Evolutionary conservation across 2,113 vertebrate genomes (phyloP).

Genomic region (Suncus etruscus): DNA sequence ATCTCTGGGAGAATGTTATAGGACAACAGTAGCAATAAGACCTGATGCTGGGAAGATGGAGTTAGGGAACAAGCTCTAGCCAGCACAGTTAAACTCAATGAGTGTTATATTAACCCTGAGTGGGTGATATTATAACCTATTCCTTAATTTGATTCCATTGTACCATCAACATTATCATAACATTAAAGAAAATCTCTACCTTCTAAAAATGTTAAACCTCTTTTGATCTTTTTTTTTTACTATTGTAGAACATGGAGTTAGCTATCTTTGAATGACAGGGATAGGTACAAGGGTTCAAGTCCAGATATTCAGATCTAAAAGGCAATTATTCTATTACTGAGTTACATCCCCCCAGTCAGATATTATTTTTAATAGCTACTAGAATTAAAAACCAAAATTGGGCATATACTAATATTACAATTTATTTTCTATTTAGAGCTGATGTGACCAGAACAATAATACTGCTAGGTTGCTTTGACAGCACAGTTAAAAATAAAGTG

Average conservation of each 20-base stretch:
- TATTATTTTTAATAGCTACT: constrained; percentile 15
- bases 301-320: too few relatives aligned
- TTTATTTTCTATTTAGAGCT: background rate
- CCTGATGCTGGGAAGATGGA: background rate
- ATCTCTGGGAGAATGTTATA: background rate
- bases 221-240: background rate
- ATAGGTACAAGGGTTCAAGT: too few relatives aligned
- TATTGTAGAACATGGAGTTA: background rate
- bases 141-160: background rate
- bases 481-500: background rate
- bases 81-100: background rate
- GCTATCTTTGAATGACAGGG: background rate
- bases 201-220: background rate
- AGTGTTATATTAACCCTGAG: background rate
- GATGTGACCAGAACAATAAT: background rate
- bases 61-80: background rate
- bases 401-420: background rate
- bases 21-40: background rate
- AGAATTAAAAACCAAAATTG: constrained; percentile 53
- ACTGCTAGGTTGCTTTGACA: constrained; percentile 5
- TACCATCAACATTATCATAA: background rate
- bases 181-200: constrained; percentile 7
- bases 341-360: background rate
- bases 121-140: background rate
- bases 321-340: background rate